Evolutionary conservation across 2,888 invertebrate species (phyloP).

Genomic region (Arctia plantaginis): DNA sequence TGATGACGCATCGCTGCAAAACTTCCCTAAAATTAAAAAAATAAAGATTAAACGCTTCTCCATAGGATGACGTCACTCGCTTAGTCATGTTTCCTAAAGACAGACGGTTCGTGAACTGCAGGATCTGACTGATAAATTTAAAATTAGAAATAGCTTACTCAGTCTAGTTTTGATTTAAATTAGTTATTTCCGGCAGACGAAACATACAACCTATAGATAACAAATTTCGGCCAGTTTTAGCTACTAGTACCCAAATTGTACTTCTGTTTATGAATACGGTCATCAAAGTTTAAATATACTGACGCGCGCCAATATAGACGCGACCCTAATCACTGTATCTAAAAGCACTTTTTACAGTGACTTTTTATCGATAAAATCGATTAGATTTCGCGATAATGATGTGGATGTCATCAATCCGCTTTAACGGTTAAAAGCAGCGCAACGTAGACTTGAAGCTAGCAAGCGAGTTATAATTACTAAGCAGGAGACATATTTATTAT

Average conservation of each 20-base stretch:
- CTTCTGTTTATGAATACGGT: too few relatives aligned
- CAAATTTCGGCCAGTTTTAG: background rate
- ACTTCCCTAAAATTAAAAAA: background rate
- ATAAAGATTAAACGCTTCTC: constrained; percentile 7
- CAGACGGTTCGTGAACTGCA: background rate
- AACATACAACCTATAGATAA: background rate
- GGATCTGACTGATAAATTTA: background rate
- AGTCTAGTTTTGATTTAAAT: background rate
- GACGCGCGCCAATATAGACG: too few relatives aligned
- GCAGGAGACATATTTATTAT: background rate
- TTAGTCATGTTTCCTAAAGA: constrained; percentile 6
- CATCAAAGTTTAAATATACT: too few relatives aligned
- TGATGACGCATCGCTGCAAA: constrained; percentile 10
- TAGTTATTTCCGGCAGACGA: background rate
- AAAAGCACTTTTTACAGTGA: too few relatives aligned
- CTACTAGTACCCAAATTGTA: too few relatives aligned
- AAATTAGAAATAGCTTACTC: background rate
- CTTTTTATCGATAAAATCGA: too few relatives aligned
- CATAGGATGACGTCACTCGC: constrained; percentile 6
- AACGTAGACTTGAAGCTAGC: too few relatives aligned
- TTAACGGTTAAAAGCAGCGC: too few relatives aligned
- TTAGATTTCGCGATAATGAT: too few relatives aligned
- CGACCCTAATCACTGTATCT: too few relatives aligned
- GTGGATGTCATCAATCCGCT: too few relatives aligned
- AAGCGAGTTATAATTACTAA: background rate